Evolutionary conservation across 2,888 invertebrate genomes (phyloP), one percentile per base, ranked within the genome.

Genomic region (Andrena minutula): DNA sequence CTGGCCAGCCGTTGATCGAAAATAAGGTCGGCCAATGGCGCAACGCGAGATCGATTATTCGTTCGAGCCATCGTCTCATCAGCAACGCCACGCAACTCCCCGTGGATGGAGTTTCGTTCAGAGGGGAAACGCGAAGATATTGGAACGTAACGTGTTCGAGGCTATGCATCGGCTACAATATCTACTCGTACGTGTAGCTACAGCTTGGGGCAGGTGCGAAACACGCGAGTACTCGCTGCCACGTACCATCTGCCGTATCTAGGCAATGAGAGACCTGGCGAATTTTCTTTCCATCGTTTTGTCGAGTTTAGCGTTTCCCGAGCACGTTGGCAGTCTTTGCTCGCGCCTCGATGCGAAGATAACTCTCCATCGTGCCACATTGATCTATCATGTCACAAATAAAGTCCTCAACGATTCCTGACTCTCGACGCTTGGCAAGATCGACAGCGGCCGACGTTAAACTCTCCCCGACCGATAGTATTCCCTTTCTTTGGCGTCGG

Each of bases 241-340:
- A 10, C 23, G 79, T 75, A 68, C 81, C 90, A 91, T 90, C 90
- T 91, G 90, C 90, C 77, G 80, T 78, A 58, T 89, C 86, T 90
- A 89, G 82, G 86, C 72, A 84, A 79, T 23, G 68, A 66, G 71
- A 88, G 69, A 26, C 26, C 60, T 68, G 28, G 35, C 12, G 28
- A 53, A 81, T 61, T 75, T 74, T 53, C 26, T n/a, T 66, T 56
- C 65, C 66, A 10, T 47, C 35, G 5, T 82, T 63, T 60, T 41
- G 20, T 1, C 23, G n/a, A 28, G 41, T 12, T 41, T 41, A 41
- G 1, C 41, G 41, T 58, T 32, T 49, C 5, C 2, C 26, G 26
- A 3, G n/a, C 28, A 16, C 16, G 16, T 35, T 23, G 47, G 2
- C 26, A 28, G 26, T 16, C 2, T 23, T 61, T 12, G 35, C 6